Conservation (phyloP, 1,140 invertebrate genomes). For the Drosophila lacteicornis region DNA sequence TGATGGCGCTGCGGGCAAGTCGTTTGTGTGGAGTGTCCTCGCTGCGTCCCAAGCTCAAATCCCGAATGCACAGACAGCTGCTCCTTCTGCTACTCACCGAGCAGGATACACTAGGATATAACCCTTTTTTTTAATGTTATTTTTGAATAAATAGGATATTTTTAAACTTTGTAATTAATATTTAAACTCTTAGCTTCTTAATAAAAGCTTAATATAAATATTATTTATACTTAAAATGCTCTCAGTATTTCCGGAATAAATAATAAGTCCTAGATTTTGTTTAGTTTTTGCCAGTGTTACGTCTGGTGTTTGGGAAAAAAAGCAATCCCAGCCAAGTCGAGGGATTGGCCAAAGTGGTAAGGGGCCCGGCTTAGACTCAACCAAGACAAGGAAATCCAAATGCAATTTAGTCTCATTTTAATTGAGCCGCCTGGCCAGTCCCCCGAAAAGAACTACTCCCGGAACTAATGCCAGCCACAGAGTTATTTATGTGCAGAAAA, state of each 20-base stretch:
- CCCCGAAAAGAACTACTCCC: slow-evolving; percentile 7
- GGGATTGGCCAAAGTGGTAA: slow-evolving; percentile 2
- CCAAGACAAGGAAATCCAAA: slow-evolving; percentile 66
- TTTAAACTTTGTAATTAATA: too few species aligned
- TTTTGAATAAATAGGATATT: background rate
- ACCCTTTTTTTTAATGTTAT: background rate
- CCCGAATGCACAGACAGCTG: slow-evolving; percentile 77
- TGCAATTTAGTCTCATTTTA: slow-evolving; percentile 81
- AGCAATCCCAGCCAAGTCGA: slow-evolving; percentile 33
- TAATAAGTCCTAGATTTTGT: background rate
- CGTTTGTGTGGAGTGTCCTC: slow-evolving; percentile 54
- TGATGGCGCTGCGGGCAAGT: slow-evolving; percentile 38
- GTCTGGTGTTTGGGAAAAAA: slow-evolving; percentile 44
- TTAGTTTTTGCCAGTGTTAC: slow-evolving; percentile 26
- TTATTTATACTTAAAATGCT: background rate
- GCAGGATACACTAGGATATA: background rate
- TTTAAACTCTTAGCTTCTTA: background rate
- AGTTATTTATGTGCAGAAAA: slow-evolving; percentile 65
- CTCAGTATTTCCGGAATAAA: too few species aligned
- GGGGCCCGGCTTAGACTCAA: slow-evolving; percentile 3
- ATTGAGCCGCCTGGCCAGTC: slow-evolving; percentile 65
- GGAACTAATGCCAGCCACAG: background rate
- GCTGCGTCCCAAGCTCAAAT: slow-evolving; percentile 68
- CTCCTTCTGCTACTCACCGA: slow-evolving; percentile 33
- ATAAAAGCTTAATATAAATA: background rate